A percentile compares a stretch with the other conserved stretches of the same genome.
Conservation (phyloP, 2,888 invertebrate genomes). For the Caenorhabditis doughertyi region DNA sequence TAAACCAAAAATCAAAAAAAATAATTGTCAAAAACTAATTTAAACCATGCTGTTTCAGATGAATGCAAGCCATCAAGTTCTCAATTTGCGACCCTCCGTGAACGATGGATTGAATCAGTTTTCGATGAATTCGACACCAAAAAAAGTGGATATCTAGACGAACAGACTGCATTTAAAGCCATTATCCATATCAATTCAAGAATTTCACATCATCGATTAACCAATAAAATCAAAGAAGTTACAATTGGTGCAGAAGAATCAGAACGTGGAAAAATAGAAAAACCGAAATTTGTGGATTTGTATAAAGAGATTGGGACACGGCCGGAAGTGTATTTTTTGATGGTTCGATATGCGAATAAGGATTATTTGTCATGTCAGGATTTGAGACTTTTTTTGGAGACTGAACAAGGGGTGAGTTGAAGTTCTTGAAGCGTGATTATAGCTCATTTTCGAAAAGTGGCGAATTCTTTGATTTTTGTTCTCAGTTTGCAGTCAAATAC, state of each 20-base stretch:
- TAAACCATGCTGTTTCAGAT: no score
- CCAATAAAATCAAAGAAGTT: slow-evolving; percentile 85
- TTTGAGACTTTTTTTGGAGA: slow-evolving; percentile 86
- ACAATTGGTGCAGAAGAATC: slow-evolving; percentile 83
- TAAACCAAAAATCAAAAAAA: not conserved
- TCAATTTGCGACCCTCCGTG: slow-evolving; percentile 78
- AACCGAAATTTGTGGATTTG: slow-evolving; percentile 85
- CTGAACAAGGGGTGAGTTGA: slow-evolving; percentile 86
- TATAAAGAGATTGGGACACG: slow-evolving; percentile 86
- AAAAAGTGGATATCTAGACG: slow-evolving; percentile 80
- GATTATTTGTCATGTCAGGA: slow-evolving; percentile 86
- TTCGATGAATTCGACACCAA: slow-evolving; percentile 83
- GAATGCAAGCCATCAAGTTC: slow-evolving; percentile 74
- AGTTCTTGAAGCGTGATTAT: no score
- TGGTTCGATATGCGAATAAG: slow-evolving; percentile 86
- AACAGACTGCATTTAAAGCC: slow-evolving; percentile 74
- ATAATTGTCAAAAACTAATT: not conserved
- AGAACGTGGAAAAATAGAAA: slow-evolving; percentile 84
- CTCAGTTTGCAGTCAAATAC: no score
- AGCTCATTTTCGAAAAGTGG: no score
- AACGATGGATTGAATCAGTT: slow-evolving; percentile 84
- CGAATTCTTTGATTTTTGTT: no score
- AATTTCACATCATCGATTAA: slow-evolving; percentile 84
- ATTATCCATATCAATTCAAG: slow-evolving; percentile 84
- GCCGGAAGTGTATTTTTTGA: slow-evolving; percentile 86